Evolutionary conservation across 2,113 vertebrate species (phyloP).

Genomic region (Corvus hawaiiensis): DNA sequence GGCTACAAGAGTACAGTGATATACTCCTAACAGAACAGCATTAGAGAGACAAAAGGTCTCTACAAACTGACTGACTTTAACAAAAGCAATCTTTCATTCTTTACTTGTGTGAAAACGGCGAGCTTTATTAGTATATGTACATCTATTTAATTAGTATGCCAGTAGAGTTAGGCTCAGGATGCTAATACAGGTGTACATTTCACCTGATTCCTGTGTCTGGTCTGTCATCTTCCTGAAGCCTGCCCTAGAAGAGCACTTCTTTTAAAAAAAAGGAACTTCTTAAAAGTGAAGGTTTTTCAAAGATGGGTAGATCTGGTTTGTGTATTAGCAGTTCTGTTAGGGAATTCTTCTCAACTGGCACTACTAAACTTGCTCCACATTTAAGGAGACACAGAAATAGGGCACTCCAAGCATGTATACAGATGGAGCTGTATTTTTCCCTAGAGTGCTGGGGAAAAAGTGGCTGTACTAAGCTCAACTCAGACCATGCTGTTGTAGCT

Average conservation of each 20-base stretch:
- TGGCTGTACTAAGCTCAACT: neutral
- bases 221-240: neutral
- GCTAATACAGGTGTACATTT: neutral
- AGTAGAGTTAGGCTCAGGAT: neutral
- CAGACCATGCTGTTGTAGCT: neutral
- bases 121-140: neutral
- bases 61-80: neutral
- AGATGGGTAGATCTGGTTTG: neutral
- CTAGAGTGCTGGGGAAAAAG: neutral
- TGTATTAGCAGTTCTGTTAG: neutral
- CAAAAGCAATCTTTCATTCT: neutral
- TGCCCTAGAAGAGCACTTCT: neutral
- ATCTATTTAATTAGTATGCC: neutral
- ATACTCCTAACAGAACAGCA: neutral
- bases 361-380: conserved; percentile 17
- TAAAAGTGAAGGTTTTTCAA: neutral
- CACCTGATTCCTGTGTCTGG: neutral
- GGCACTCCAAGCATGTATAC: neutral
- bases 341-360: neutral
- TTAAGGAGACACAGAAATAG: neutral
- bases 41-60: neutral
- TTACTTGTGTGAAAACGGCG: neutral
- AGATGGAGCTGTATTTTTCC: neutral
- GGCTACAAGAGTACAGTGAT: neutral
- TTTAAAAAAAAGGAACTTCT: neutral